phyloP scores from a whole-genome alignment of 2,113 vertebrate genomes.

The Taxidea taxus region DNA sequence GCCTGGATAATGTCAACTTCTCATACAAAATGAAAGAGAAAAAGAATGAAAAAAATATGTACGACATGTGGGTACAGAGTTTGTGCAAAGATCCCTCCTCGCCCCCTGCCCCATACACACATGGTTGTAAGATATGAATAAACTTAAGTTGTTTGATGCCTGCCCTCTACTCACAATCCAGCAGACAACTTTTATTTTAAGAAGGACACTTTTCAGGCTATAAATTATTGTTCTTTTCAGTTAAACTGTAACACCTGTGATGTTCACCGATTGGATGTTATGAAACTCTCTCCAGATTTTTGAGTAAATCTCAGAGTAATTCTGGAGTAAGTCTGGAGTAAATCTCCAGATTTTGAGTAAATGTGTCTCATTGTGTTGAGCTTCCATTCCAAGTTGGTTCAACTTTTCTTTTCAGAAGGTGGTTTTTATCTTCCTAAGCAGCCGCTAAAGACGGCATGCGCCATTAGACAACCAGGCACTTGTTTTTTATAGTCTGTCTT shows the following conservation, averaged over 20 bases:
- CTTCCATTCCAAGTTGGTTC: conserved; percentile 40
- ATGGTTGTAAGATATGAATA: not conserved
- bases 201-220: not conserved
- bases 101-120: not conserved
- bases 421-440: conserved; percentile 49
- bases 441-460: not conserved
- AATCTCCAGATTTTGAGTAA: too few species aligned
- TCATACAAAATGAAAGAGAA: conserved; percentile 28
- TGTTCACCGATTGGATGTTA: not conserved
- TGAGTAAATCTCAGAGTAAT: too few species aligned
- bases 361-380: not conserved
- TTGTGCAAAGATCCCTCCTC: not conserved
- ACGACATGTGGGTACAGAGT: not conserved
- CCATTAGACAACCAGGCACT: not conserved
- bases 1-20: not conserved
- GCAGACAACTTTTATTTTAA: not conserved
- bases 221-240: conserved; percentile 19
- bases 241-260: conserved; percentile 37
- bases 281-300: conserved; percentile 31
- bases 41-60: not conserved
- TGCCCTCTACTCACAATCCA: not conserved
- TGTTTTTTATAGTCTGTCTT: not conserved
- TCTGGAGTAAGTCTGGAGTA: too few species aligned
- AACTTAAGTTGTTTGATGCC: not conserved
- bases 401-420: not conserved